phyloP scores from a whole-genome alignment of 2,888 invertebrate genomes.

The Mythimna albipuncta region DNA sequence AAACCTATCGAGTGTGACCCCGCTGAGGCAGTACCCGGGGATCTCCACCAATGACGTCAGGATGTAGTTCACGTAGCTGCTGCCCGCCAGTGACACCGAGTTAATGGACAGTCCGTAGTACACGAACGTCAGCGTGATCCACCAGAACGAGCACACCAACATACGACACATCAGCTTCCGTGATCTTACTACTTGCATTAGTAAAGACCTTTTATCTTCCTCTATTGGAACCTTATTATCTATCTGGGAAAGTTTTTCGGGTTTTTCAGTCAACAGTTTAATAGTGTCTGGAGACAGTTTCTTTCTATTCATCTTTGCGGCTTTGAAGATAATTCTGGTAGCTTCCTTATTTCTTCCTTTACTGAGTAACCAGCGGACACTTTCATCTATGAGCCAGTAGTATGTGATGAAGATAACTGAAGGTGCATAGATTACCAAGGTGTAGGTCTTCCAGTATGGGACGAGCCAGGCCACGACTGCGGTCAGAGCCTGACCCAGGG shows the following conservation, averaged over 20 bases:
- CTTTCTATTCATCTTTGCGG: constrained; percentile 84
- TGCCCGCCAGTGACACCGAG: constrained; percentile 93
- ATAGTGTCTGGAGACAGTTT: constrained; percentile 79
- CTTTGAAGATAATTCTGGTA: constrained; percentile 86
- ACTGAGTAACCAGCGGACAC: constrained; percentile 93
- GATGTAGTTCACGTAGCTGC: constrained; percentile 95
- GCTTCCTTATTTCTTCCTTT: constrained; percentile 90
- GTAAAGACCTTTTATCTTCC: constrained; percentile 64
- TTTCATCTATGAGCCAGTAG: constrained; percentile 92
- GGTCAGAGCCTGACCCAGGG: constrained; percentile 92
- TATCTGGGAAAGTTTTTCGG: constrained; percentile 35
- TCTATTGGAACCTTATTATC: constrained; percentile 11
- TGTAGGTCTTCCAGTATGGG: constrained; percentile 92
- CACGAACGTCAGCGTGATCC: constrained; percentile 95
- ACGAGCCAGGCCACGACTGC: constrained; percentile 92
- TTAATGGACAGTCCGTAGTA: constrained; percentile 95
- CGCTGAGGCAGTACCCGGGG: constrained; percentile 91
- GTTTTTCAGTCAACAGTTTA: constrained; percentile 65
- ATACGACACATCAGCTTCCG: constrained; percentile 87
- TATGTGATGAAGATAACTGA: constrained; percentile 91
- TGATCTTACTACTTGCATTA: constrained; percentile 86
- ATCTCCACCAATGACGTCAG: constrained; percentile 92
- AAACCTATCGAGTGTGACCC: constrained; percentile 90
- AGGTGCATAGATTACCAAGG: constrained; percentile 92
- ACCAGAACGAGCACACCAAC: constrained; percentile 93